Evolutionary conservation across 2,797 vertebrate species (phyloP).

Genomic region (Rhodeus uyekii): DNA sequence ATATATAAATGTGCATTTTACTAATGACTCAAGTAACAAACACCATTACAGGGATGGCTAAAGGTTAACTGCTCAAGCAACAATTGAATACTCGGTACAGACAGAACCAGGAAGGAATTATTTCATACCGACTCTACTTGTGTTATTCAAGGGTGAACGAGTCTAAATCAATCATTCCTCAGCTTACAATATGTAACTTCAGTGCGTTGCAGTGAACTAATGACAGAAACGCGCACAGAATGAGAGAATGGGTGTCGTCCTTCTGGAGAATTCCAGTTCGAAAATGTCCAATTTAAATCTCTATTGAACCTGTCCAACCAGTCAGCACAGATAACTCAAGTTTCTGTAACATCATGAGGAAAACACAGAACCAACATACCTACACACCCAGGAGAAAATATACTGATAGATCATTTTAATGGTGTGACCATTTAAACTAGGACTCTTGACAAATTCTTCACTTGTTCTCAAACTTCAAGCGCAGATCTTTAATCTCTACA

Average conservation of each 20-base stretch:
- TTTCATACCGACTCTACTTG: neutral
- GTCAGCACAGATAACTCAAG: conserved; percentile 24
- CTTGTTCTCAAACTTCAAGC: neutral
- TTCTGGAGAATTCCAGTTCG: neutral
- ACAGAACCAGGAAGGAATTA: neutral
- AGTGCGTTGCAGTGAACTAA: neutral
- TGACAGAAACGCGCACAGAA: conserved; percentile 18
- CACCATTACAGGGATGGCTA: neutral
- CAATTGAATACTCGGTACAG: neutral
- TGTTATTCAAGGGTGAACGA: neutral
- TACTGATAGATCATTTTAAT: neutral
- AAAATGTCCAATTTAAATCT: neutral
- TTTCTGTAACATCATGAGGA: conserved; percentile 35
- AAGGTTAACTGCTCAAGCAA: neutral
- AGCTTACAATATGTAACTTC: neutral
- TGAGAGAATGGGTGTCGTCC: conserved; percentile 9
- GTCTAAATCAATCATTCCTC: neutral
- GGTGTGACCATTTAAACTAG: neutral
- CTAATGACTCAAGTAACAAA: neutral
- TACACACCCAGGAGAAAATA: neutral
- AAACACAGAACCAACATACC: neutral
- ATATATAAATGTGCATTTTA: neutral
- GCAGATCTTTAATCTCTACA: neutral
- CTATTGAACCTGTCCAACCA: conserved; percentile 8
- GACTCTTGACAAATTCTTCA: neutral